phyloP scores from a whole-genome alignment of 2,797 vertebrate genomes.

The Gobionotothen gibberifrons region DNA sequence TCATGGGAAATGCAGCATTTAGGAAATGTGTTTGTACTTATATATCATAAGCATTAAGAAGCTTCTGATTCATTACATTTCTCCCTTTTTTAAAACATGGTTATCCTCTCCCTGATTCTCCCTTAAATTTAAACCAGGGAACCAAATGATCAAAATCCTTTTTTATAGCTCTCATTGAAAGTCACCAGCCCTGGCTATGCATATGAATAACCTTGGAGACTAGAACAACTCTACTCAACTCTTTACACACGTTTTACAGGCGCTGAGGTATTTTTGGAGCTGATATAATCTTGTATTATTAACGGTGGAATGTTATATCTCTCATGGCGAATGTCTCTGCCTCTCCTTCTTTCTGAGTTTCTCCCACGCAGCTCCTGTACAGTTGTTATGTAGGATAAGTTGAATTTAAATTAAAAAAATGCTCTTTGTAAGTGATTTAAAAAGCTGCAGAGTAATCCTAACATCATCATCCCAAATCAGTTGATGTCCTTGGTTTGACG shows the following conservation, averaged over 20 bases:
- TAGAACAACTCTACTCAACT: not conserved
- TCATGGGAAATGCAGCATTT: not conserved
- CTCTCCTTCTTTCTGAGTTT: conserved; percentile 18
- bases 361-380: conserved; percentile 22
- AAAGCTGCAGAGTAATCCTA: no score
- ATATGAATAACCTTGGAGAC: conserved; percentile 46
- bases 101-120: not conserved
- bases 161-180: conserved; percentile 28
- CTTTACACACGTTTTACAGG: conserved; percentile 17
- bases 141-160: not conserved
- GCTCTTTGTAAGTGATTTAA: not conserved
- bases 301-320: conserved; percentile 12
- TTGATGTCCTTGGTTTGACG: not conserved
- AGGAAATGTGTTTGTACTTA: not conserved
- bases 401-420: not conserved
- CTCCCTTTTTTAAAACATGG: not conserved
- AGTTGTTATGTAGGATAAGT: not conserved
- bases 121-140: conserved; percentile 8
- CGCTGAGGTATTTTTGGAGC: conserved; percentile 32
- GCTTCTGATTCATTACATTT: not conserved
- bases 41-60: not conserved
- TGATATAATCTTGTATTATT: conserved; percentile 43
- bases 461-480: not conserved
- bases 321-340: conserved; percentile 12
- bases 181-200: conserved; percentile 37